Base-by-base conservation (phyloP, 1,140 invertebrate species). In the Leptopilina boulardi region DNA sequence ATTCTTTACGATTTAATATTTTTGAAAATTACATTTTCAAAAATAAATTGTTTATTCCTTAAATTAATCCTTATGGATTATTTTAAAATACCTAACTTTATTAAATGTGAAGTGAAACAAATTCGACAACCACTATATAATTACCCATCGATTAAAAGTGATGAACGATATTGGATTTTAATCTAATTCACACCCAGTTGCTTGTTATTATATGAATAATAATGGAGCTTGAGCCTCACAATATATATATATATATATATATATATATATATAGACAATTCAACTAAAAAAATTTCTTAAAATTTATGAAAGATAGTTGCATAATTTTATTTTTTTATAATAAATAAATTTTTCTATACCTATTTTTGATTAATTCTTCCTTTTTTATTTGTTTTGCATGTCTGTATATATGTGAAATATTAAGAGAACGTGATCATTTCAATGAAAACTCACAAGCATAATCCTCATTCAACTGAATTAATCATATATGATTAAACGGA, bases 121-220 rank as follows among this genome's bases (percentile, higher is more conserved):
- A 66, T 30, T 30, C 4, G 21, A 11, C 11, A 26, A 13, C 11
- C 6, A 54, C 8, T n/a, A 34, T 34, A 30, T 15, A 66, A 30
- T 30, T 30, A 3, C 3, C 56, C 26, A 66, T 66, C 56, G 56
- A 66, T 66, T 66, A 26, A 66, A 26, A 15, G 10, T 66, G 11
- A 66, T 66, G 13, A 66, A 66, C 59, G 59, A 34, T 30, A 34
- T 66, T 23, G 59, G 13, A 66, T 66, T 66, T 66, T 30, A 66
- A 66, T 13, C 11, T 66, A 66, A 66, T 66, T 66, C 13, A 34
- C 26, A 21, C 13, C 10, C 59, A n/a, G 23, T 11, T 66, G 11
- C 59, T 51, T 51, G n/a, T n/a, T 30, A 66, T 23, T 13, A 66
- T n/a, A n/a, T 66, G 23, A 66, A n/a, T 66, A 30, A 66, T 66